Evolutionary conservation across 2,113 vertebrate species (phyloP).

Genomic region (Gasterosteus aculeatus): DNA sequence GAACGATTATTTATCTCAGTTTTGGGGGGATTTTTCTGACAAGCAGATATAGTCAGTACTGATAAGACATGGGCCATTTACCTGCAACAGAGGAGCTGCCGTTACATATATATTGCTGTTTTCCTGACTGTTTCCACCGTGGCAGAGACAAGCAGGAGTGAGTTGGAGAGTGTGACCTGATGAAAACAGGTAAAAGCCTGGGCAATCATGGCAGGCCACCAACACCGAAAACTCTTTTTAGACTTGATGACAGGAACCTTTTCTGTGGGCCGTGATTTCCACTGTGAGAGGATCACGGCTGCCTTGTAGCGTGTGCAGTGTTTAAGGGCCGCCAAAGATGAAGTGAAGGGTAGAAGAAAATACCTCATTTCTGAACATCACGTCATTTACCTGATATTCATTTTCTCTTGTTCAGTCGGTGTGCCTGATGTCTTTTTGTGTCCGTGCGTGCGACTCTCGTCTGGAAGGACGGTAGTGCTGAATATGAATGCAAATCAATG

Average conservation of each 20-base stretch:
- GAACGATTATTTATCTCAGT: not conserved
- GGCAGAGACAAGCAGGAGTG: slow-evolving; percentile 47
- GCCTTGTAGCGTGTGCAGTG: slow-evolving; percentile 23
- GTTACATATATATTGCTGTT: slow-evolving; percentile 66
- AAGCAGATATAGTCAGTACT: slow-evolving; percentile 74
- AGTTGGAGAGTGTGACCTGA: slow-evolving; percentile 66
- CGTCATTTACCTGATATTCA: slow-evolving; percentile 50
- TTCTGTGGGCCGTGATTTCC: slow-evolving; percentile 76
- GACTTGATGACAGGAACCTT: slow-evolving; percentile 69
- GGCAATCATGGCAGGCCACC: slow-evolving; percentile 71
- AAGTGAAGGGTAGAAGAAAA: slow-evolving; percentile 21
- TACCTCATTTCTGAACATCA: slow-evolving; percentile 41
- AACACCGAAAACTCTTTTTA: slow-evolving; percentile 80
- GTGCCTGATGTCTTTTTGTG: slow-evolving; percentile 24
- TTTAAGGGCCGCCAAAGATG: slow-evolving; percentile 35
- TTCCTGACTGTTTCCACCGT: slow-evolving; percentile 48
- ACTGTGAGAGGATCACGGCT: slow-evolving; percentile 65
- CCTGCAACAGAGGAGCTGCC: slow-evolving; percentile 61
- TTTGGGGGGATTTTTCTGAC: slow-evolving; percentile 17
- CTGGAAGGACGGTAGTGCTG: slow-evolving; percentile 1
- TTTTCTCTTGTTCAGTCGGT: slow-evolving; percentile 19
- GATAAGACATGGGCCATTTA: slow-evolving; percentile 74
- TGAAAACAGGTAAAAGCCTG: slow-evolving; percentile 77
- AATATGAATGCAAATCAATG: too few species aligned
- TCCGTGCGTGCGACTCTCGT: not conserved